Base-by-base conservation (phyloP, 2,113 vertebrate species). In the Tetrax tetrax region DNA sequence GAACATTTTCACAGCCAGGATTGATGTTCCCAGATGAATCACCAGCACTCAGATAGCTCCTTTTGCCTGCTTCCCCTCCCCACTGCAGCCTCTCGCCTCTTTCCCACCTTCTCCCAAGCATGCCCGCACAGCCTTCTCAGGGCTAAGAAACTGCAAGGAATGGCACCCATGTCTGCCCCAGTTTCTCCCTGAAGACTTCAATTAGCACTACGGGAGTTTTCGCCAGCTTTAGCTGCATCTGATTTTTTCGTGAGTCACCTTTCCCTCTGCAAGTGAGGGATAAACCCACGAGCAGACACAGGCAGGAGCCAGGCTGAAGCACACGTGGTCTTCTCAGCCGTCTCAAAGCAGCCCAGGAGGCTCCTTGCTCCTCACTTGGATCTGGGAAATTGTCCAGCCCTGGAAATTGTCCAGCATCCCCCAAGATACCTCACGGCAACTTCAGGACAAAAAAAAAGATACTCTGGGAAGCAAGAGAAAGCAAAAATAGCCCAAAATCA, bases 1-100 rank as follows among this genome's bases (percentile, higher is more conserved):
- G 28, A 95, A 78, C 60, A 47, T 35, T 91, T 90, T 60, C 61
- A 64, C 54, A 68, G 50, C 29, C n/a, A 92, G 53, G 25, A 89
- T 0, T 4, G 3, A 56, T 28, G 35, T 22, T 88, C 35, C 35
- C 18, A 76, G 72, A 71, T 31, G 64, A 92, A 89, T 82, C 72
- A 90, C 24, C 9, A 4, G 45, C 0, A 0, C 51, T 50, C 72
- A 85, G 29, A 69, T 38, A 94, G n/a, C 27, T 86, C 48, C 29
- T 77, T 87, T 50, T 24, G 10, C 83, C 75, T 0, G 0, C n/a
- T 83, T 70, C 38, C 10, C 63, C 19, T 78, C 38, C 38, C 18
- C 3, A 1, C 27, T 6, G 4, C 51, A 92, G 71, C 21, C 35
- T 77, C 35, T 84, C 18, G 4, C 25, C n/a, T 41, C n/a, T 48